phyloP scores from a whole-genome alignment of 2,888 invertebrate species.

The Pheosia tremula region DNA sequence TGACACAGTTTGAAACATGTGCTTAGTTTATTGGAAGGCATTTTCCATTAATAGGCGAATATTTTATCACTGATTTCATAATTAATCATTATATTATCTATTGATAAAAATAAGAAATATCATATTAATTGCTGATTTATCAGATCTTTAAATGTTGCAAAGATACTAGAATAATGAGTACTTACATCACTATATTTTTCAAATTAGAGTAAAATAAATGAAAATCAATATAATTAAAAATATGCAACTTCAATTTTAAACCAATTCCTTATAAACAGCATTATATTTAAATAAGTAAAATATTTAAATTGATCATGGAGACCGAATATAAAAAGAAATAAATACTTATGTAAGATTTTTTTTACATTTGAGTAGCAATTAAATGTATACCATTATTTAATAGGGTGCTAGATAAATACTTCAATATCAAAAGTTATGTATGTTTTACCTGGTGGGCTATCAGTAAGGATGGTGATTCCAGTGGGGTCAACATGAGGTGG shows the following conservation, averaged over 20 bases:
- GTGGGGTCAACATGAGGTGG: conserved; percentile 92
- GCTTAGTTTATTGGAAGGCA: background rate
- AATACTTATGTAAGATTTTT: too few relatives aligned
- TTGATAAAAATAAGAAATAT: conserved; percentile 3
- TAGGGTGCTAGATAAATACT: too few relatives aligned
- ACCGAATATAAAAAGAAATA: too few relatives aligned
- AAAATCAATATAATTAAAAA: background rate
- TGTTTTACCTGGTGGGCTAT: conserved; percentile 83
- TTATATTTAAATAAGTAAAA: too few relatives aligned
- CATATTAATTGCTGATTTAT: conserved; percentile 8
- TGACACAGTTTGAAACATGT: too few relatives aligned
- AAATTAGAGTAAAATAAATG: background rate
- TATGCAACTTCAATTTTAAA: too few relatives aligned
- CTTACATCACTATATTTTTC: background rate
- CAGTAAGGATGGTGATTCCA: conserved; percentile 89
- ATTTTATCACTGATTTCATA: conserved; percentile 5
- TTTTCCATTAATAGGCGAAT: conserved; percentile 2
- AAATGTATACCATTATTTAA: too few relatives aligned
- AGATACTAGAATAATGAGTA: background rate
- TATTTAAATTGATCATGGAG: too few relatives aligned
- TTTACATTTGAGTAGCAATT: too few relatives aligned
- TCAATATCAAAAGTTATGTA: too few relatives aligned
- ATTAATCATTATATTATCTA: background rate
- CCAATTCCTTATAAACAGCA: too few relatives aligned
- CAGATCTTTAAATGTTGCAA: conserved; percentile 6